Base-by-base conservation (phyloP, 2,888 invertebrate genomes). In the Pollenia amentaria region DNA sequence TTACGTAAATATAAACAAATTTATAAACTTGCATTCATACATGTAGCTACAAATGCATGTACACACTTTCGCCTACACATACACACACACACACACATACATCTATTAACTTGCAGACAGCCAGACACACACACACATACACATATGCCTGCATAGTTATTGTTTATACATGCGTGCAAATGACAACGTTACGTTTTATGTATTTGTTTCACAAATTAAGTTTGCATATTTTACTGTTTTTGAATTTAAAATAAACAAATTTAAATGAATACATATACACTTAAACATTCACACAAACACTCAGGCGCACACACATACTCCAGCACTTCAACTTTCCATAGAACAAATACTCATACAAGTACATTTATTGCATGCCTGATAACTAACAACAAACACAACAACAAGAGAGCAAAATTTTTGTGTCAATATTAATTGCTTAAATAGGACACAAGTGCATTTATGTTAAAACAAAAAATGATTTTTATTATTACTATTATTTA, bases 371-470 rank as follows among this genome's bases (percentile, higher is more conserved):
- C 67, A 75, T 81, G 55, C 67, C 4, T 65, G 21, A 57, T 42
- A 64, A 16, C 18, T 42, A 64, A 16, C 18, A 55, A 40, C 60
- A 69, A 62, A 51, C 51, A 53, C 64, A 72, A 38, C 18, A 57
- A 48, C 14, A 60, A 44, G n/a, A n/a, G 38, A 9, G 38, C 18
- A 38, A 9, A 48, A 48, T 57, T 78, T 78, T 64, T 75, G 46
- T 75, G 82, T 85, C 82, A 82, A 82, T 82, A 82, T 75, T 78
- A 85, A 81, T 85, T 85, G 78, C 72, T 76, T 62, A 64, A 82
- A 81, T 78, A 78, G 82, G 77, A 82, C 57, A 67, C 70, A 78
- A 73, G 60, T 70, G 70, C 78, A 81, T 80, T 67, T 67, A 16
- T 75, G 67, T 79, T 69, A 48, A 55, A 60, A 44, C 38, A 55